These are phyloP conservation scores for Zophobas atratus DNA, from an alignment of 1,140 invertebrate species.

Conservation along the genomic window DNA sequence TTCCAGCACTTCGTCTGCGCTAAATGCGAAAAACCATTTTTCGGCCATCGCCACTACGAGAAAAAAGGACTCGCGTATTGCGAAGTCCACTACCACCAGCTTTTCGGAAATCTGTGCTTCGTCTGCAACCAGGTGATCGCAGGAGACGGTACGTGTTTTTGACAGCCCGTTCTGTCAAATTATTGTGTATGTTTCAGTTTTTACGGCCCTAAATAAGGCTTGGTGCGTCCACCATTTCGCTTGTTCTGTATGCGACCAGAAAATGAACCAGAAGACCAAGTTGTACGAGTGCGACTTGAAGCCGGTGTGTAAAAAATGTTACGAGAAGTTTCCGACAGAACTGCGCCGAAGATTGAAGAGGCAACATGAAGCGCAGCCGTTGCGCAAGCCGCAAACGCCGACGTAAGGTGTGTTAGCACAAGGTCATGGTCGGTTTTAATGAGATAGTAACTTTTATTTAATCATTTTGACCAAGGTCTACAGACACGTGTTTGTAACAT, in stretches of 20 bases:
- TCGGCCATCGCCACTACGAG: slow-evolving; percentile 99
- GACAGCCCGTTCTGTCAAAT: slow-evolving; percentile 21
- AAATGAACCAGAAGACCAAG: slow-evolving; percentile 98
- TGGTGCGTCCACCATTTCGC: slow-evolving; percentile 99
- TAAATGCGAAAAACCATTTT: slow-evolving; percentile 99
- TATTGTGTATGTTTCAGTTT: slow-evolving; percentile 80
- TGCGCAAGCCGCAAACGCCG: slow-evolving; percentile 65
- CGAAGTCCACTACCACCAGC: slow-evolving; percentile 98
- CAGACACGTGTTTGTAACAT: no score
- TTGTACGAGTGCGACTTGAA: slow-evolving; percentile 99
- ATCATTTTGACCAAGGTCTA: no score
- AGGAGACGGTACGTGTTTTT: slow-evolving; percentile 89
- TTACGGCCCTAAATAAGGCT: slow-evolving; percentile 98
- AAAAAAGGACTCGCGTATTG: slow-evolving; percentile 99
- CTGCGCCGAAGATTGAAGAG: slow-evolving; percentile 89
- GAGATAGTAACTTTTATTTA: no score
- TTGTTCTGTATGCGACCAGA: slow-evolving; percentile 97
- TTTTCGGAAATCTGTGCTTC: slow-evolving; percentile 99
- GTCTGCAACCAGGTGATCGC: slow-evolving; percentile 98
- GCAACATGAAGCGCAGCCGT: slow-evolving; percentile 81
- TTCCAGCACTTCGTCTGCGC: slow-evolving; percentile 98
- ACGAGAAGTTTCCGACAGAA: slow-evolving; percentile 97
- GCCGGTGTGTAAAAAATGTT: slow-evolving; percentile 98
- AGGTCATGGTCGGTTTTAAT: no score
- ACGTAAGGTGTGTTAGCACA: neutral